These are phyloP conservation scores for Rhorus exstirpatorius DNA, from an alignment of 2,888 invertebrate species.

Conservation along the genomic window DNA sequence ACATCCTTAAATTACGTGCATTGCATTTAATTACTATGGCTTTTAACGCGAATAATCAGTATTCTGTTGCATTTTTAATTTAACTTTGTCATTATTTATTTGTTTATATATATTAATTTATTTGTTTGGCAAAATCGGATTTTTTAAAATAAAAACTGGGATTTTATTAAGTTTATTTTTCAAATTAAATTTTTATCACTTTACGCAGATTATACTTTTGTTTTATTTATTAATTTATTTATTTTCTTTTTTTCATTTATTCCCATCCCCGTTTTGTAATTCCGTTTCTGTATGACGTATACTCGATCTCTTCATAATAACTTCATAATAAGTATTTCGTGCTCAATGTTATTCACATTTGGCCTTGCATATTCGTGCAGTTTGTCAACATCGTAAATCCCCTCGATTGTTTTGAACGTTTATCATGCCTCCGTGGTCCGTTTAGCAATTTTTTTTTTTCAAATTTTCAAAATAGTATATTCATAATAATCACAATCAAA, in stretches of 20 bases:
- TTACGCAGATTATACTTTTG: background rate
- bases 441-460: slow-evolving; percentile 21
- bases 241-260: background rate
- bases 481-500: background rate
- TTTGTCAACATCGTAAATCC: slow-evolving; percentile 47
- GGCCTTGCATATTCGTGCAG: slow-evolving; percentile 54
- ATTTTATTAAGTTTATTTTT: background rate
- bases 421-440: background rate
- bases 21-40: no score
- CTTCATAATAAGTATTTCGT: background rate
- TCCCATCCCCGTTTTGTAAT: background rate
- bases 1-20: no score
- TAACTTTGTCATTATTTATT: no score
- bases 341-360: slow-evolving; percentile 10
- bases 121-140: no score
- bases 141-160: no score
- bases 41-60: no score
- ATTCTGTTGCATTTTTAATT: no score
- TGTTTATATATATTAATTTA: no score
- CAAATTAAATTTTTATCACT: background rate
- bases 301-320: background rate
- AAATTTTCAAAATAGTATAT: background rate
- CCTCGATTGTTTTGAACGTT: background rate
- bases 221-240: no score
- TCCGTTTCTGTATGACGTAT: background rate